Base-by-base conservation (phyloP, 2,113 vertebrate genomes). In the Lagopus leucura region DNA sequence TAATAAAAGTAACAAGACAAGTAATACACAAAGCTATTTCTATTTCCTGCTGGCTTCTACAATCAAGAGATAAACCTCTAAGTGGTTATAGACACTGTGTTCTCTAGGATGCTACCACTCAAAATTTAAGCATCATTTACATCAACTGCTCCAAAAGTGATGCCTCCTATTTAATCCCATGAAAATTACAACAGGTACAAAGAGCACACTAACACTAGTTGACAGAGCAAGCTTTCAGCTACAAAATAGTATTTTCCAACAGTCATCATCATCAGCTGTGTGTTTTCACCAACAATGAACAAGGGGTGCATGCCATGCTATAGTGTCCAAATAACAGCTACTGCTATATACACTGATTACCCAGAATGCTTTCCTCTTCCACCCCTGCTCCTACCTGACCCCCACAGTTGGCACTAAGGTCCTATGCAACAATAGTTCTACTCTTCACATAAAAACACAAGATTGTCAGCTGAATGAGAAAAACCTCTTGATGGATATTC, bases 1-100 rank as follows among this genome's bases (percentile, higher is more conserved):
- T 93, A 94, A 97, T 95, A 95, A 93, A 65, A 95, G 73, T 89
- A 96, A 34, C 70, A 82, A 95, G 70, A 52, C 54, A 95, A 32
- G 58, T 93, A 95, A 96, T 82, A 96, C 96, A 96, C 77, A 94
- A 96, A 89, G 48, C 11, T 48, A 89, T 90, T 97, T 96, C 38
- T 91, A 80, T 94, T 87, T 95, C 87, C 86, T 95, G 72, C 43
- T 89, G 79, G 86, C 65, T 93, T 77, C 76, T 83, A 15, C 34
- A 81, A 38, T 15, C 10, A 65, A 70, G 20, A 52, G n/a, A 80
- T 8, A 72, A 32, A 90, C 90, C 90, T 88, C n/a, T 34, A 72
- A 82, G 58, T 57, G 32, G 13, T 43, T 80, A 47, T 28, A 77
- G 55, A 42, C 64, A 13, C 34, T 15, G 5, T 50, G 36, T 64